Conservation (phyloP, 2,797 vertebrate species). For the Oceanodroma leucorhoa region DNA sequence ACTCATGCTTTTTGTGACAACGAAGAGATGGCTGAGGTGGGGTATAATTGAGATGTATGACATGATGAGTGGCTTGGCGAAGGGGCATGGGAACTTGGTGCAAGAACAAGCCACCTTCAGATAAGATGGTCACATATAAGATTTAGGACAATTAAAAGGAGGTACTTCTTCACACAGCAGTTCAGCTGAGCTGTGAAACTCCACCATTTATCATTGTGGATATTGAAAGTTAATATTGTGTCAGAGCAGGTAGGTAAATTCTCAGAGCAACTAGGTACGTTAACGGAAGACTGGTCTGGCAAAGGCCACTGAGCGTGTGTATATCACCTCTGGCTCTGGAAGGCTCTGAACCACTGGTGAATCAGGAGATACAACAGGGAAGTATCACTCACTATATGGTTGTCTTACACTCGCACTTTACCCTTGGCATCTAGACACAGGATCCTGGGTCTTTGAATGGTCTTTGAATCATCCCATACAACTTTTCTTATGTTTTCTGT, state of each 20-base stretch:
- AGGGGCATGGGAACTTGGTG: background rate
- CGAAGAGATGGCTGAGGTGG: background rate
- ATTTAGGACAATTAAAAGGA: background rate
- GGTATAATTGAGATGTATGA: background rate
- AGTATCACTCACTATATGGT: background rate
- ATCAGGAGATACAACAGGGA: background rate
- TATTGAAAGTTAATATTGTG: background rate
- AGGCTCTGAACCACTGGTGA: background rate
- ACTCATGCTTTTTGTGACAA: background rate
- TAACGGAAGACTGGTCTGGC: background rate
- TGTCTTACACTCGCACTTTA: rapidly evolving
- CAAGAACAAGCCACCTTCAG: background rate
- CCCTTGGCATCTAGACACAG: background rate
- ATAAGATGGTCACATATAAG: background rate
- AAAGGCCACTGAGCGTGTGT: background rate
- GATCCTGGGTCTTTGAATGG: background rate
- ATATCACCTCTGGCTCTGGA: background rate
- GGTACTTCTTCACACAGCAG: background rate
- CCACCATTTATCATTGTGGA: rapidly evolving
- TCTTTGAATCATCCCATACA: background rate
- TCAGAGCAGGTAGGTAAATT: background rate
- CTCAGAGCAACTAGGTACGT: background rate
- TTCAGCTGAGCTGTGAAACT: background rate
- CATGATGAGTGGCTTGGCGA: background rate
- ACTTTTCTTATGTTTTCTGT: background rate